These are phyloP conservation scores for Sebastes baramenuke DNA, from an alignment of 2,797 vertebrate species.

Conservation along the genomic window DNA sequence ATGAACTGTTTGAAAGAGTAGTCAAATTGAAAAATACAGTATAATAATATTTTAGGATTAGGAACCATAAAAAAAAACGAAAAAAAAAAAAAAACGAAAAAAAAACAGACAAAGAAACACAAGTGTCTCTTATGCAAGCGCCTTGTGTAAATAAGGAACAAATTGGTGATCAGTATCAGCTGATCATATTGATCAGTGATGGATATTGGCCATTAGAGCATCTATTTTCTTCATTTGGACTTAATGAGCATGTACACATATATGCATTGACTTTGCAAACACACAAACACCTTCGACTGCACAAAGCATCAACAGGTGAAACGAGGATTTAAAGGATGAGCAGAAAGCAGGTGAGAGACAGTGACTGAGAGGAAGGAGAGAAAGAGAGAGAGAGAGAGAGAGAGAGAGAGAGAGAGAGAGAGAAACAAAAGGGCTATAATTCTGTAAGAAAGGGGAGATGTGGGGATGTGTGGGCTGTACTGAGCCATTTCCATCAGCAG, in stretches of 20 bases:
- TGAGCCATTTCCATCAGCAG: slow-evolving; percentile 68
- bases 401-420: slow-evolving; percentile 11
- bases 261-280: not conserved
- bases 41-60: not conserved
- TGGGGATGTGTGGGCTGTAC: slow-evolving; percentile 56
- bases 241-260: not conserved
- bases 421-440: slow-evolving; percentile 57
- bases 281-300: not conserved
- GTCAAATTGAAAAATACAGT: not conserved
- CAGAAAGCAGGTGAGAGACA: slow-evolving; percentile 34
- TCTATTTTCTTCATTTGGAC: not conserved
- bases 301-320: slow-evolving; percentile 61
- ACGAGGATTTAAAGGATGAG: slow-evolving; percentile 7
- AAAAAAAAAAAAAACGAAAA: too few relatives aligned
- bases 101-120: slow-evolving; percentile 4
- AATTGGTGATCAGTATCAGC: not conserved
- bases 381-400: too few relatives aligned
- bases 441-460: slow-evolving; percentile 52
- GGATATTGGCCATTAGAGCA: not conserved
- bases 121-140: not conserved
- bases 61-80: not conserved
- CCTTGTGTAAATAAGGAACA: not conserved
- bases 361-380: slow-evolving; percentile 7
- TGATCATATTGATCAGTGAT: not conserved
- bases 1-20: not conserved